These are phyloP conservation scores for Chamaea fasciata DNA, from an alignment of 2,113 vertebrate genomes.

Conservation along the genomic window DNA sequence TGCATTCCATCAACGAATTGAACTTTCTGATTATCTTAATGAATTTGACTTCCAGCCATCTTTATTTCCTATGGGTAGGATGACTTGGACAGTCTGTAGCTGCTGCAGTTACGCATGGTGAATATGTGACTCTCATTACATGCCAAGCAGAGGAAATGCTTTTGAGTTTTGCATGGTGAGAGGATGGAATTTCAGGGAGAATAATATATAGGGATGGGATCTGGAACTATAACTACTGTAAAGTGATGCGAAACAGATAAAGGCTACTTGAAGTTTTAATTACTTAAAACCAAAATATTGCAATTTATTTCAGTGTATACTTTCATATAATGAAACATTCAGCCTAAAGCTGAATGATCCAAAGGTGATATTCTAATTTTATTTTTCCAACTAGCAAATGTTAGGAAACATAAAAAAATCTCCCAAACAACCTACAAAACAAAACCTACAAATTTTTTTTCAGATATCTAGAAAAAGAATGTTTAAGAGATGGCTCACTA, in stretches of 20 bases:
- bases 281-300: not conserved
- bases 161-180: not conserved
- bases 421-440: not conserved
- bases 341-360: not conserved
- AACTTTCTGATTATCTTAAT: slow-evolving; percentile 2
- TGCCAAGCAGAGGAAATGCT: not conserved
- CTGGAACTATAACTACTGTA: not conserved
- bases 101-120: not conserved
- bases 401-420: not conserved
- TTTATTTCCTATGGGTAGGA: not conserved
- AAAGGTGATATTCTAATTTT: not conserved
- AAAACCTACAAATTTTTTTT: not conserved
- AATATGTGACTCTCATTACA: not conserved
- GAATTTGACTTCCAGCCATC: not conserved
- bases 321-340: not conserved
- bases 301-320: not conserved
- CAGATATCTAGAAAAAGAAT: not conserved
- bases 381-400: not conserved
- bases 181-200: not conserved
- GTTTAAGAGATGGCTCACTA: not conserved
- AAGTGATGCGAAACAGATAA: not conserved
- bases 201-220: not conserved
- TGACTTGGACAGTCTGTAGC: not conserved
- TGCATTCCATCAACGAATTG: not conserved
- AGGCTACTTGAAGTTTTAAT: not conserved